Percentiles rank a stretch among this genome's conserved stretches.
phyloP scores from a whole-genome alignment of 1,140 invertebrate genomes.

The Scaptomyza pallida region DNA sequence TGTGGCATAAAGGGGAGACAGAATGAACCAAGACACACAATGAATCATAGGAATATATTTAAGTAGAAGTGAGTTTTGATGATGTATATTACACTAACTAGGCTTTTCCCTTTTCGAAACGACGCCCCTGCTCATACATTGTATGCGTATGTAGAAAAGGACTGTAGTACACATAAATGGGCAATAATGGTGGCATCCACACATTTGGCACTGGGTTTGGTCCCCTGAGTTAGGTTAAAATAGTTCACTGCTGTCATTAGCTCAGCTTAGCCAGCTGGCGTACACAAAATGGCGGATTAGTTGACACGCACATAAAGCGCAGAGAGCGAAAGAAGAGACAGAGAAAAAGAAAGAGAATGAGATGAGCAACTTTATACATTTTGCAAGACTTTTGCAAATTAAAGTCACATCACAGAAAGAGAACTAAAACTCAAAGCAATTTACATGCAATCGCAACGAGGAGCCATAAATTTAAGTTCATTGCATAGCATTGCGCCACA shows the following conservation, averaged over 20 bases:
- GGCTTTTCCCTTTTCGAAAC: too few species aligned
- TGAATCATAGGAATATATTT: too few species aligned
- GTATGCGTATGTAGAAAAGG: background rate
- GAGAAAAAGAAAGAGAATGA: background rate
- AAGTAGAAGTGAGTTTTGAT: too few species aligned
- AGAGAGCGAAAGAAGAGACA: conserved; percentile 4
- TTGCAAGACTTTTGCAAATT: conserved; percentile 44
- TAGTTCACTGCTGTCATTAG: conserved; percentile 63
- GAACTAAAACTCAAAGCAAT: conserved; percentile 61
- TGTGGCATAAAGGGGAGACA: background rate
- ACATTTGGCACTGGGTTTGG: conserved; percentile 42
- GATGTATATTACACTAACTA: too few species aligned
- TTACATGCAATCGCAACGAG: conserved; percentile 63
- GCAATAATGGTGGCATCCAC: conserved; percentile 25
- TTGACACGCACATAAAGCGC: conserved; percentile 21
- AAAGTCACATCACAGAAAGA: conserved; percentile 57
- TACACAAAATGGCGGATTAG: conserved; percentile 26
- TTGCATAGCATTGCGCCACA: conserved; percentile 27
- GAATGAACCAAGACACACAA: background rate
- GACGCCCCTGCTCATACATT: conserved; percentile 24
- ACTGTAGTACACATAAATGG: conserved; percentile 16
- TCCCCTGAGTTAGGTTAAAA: conserved; percentile 52
- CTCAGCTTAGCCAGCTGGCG: conserved; percentile 43
- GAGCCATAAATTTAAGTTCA: conserved; percentile 69
- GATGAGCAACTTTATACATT: conserved; percentile 52